phyloP scores from a whole-genome alignment of 2,113 vertebrate genomes.

The Colistium nudipinnis region DNA sequence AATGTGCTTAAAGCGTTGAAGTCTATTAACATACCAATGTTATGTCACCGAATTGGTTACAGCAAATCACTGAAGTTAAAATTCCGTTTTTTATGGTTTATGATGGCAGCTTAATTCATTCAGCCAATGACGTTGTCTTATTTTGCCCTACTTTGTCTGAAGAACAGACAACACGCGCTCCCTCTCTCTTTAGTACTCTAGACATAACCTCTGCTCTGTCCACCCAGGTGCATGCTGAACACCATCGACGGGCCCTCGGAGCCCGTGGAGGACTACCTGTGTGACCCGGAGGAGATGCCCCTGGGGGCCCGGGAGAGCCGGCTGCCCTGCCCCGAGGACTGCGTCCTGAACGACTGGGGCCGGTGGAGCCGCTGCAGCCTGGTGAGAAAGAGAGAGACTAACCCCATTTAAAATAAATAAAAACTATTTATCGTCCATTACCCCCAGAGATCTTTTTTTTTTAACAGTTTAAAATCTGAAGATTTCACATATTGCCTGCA shows the following conservation, averaged over 20 bases:
- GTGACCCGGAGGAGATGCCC: conserved; percentile 97
- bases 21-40: no score
- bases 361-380: conserved; percentile 89
- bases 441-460: conserved; percentile 9
- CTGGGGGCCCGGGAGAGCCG: conserved; percentile 91
- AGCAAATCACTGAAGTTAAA: no score
- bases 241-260: conserved; percentile 95
- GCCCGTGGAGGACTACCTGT: conserved; percentile 94
- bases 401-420: no score
- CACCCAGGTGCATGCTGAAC: conserved; percentile 95
- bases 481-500: conserved; percentile 3
- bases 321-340: conserved; percentile 94
- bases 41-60: no score
- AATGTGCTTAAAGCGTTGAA: no score
- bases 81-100: no score
- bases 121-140: no score
- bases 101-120: no score
- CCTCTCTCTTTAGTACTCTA: no score
- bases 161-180: no score
- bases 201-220: not conserved
- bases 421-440: no score
- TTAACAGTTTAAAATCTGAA: not conserved
- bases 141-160: no score
- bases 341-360: conserved; percentile 95
- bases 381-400: conserved; percentile 80